Evolutionary conservation across 2,113 vertebrate species (phyloP).

Genomic region (Synchiropus splendidus): DNA sequence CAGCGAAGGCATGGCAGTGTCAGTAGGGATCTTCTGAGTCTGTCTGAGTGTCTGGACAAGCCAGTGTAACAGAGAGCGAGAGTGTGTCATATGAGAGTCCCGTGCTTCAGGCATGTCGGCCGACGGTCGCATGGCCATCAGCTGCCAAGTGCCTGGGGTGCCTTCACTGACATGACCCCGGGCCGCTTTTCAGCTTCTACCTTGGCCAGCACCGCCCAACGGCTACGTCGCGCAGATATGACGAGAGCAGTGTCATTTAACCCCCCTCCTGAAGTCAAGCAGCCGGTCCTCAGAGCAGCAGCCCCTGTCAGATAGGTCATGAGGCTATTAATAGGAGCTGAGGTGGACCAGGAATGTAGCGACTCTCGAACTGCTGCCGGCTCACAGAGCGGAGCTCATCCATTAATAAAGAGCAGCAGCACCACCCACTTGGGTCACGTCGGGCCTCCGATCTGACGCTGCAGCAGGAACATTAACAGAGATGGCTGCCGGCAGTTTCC

Average conservation of each 20-base stretch:
- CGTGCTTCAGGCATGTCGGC: conserved; percentile 64
- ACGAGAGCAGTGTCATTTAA: too few relatives aligned
- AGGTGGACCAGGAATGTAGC: conserved; percentile 26
- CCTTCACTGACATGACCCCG: conserved; percentile 43
- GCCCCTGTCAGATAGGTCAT: conserved; percentile 49
- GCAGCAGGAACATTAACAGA: conserved; percentile 5
- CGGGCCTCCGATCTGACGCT: conserved; percentile 20
- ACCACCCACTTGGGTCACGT: conserved; percentile 24
- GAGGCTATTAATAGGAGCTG: conserved; percentile 41
- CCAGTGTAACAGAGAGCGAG: conserved; percentile 5
- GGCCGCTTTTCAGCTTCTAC: conserved; percentile 19
- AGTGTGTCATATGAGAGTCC: conserved; percentile 66
- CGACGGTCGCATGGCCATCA: conserved; percentile 43
- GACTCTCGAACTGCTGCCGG: too few relatives aligned
- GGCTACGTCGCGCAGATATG: too few relatives aligned
- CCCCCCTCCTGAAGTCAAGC: too few relatives aligned
- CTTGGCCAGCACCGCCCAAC: conserved; percentile 4
- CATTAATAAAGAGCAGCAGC: conserved; percentile 31
- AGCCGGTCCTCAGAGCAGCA: conserved; percentile 1
- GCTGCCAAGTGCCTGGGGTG: conserved; percentile 62
- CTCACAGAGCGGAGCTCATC: conserved; percentile 32
- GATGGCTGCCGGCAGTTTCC: too few relatives aligned
- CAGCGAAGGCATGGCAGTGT: not conserved
- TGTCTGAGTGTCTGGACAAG: conserved; percentile 5
- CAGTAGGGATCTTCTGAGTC: not conserved